Conservation (phyloP, 2,888 invertebrate species). For the Hyppa rectilinea region DNA sequence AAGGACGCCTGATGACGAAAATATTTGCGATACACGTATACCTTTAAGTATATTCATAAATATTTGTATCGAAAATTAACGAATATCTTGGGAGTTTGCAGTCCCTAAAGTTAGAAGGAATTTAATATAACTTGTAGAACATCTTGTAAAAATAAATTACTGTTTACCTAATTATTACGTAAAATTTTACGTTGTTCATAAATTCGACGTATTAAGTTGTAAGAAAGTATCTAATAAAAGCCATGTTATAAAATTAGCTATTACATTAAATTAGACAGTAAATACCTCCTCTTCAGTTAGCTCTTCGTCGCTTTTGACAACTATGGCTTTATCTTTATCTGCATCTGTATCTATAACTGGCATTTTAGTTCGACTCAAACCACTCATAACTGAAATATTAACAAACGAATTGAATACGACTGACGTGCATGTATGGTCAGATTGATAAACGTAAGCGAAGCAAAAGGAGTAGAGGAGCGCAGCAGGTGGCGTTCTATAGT, state of each 20-base stretch:
- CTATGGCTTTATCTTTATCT: constrained; percentile 47
- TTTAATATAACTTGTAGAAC: constrained; percentile 73
- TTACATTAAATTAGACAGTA: constrained; percentile 5
- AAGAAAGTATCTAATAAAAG: constrained; percentile 18
- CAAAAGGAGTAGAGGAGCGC: no score
- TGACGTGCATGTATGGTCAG: no score
- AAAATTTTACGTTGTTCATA: constrained; percentile 15
- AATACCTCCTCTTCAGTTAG: constrained; percentile 72
- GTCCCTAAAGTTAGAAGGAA: constrained; percentile 68
- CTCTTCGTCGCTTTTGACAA: constrained; percentile 69
- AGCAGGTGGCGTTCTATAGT: no score
- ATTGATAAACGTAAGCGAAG: no score
- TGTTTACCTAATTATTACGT: constrained; percentile 32
- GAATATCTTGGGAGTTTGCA: constrained; percentile 67
- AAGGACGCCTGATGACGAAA: constrained; percentile 67
- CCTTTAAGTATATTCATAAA: constrained; percentile 70
- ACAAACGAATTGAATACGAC: constrained; percentile 22
- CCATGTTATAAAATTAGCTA: constrained; percentile 1
- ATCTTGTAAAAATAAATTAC: constrained; percentile 60
- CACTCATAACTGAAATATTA: constrained; percentile 66
- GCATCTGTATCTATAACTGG: constrained; percentile 9
- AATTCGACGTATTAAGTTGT: background rate
- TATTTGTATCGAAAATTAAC: constrained; percentile 74
- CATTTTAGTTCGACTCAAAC: constrained; percentile 64
- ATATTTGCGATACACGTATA: constrained; percentile 73